Evolutionary conservation across 2,113 vertebrate genomes (phyloP).

Genomic region (Istiophorus platypterus): DNA sequence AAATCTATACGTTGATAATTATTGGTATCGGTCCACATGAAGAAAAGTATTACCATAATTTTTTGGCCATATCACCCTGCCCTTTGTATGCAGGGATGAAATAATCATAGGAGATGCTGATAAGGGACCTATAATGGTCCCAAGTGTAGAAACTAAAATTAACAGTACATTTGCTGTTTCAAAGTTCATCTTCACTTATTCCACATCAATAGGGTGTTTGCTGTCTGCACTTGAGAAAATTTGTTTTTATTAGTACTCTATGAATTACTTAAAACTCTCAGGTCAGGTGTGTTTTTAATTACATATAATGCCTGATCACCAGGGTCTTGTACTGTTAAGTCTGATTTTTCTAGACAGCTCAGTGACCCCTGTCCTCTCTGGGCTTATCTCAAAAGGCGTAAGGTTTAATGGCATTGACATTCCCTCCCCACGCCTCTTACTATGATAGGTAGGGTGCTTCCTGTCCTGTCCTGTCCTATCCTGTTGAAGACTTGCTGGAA

Average conservation of each 20-base stretch:
- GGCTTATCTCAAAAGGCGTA: slow-evolving; percentile 52
- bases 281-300: slow-evolving; percentile 9
- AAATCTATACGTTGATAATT: no score
- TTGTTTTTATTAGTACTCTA: background rate
- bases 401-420: slow-evolving; percentile 49
- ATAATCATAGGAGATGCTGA: background rate
- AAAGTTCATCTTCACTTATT: no score
- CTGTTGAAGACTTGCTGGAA: slow-evolving; percentile 36
- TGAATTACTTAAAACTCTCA: background rate
- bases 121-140: background rate
- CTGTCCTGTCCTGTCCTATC: slow-evolving; percentile 44
- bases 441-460: slow-evolving; percentile 39
- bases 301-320: background rate
- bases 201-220: no score
- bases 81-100: no score
- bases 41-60: no score
- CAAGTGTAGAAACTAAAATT: no score
- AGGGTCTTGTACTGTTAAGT: background rate
- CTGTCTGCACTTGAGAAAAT: background rate
- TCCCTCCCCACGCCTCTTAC: slow-evolving; percentile 42
- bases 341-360: slow-evolving; percentile 53
- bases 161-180: no score
- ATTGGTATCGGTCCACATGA: no score
- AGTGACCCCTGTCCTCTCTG: slow-evolving; percentile 54
- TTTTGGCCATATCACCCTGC: no score